These are phyloP conservation scores for Sylvia atricapilla DNA, from an alignment of 2,113 vertebrate genomes.

Conservation along the genomic window DNA sequence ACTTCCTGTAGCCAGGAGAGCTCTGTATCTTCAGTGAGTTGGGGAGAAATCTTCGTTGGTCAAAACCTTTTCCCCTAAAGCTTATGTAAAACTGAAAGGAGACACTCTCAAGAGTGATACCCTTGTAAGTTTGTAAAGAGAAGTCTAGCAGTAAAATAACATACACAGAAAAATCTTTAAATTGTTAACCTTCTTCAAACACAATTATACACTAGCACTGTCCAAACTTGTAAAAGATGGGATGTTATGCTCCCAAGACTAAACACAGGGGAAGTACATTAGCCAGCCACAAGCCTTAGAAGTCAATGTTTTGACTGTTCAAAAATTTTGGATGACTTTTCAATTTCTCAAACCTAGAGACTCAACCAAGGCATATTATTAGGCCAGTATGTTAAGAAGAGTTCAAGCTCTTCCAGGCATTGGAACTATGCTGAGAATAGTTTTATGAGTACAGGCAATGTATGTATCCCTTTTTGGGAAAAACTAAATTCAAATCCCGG, in stretches of 20 bases:
- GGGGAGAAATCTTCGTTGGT: background rate
- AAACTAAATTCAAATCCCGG: background rate
- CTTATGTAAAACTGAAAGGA: background rate
- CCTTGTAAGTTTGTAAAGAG: background rate
- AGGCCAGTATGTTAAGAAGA: background rate
- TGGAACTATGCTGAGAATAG: background rate
- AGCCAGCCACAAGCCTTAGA: background rate
- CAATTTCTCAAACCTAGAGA: background rate
- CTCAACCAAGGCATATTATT: background rate
- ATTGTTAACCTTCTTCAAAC: background rate
- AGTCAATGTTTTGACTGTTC: background rate
- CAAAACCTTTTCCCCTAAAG: background rate
- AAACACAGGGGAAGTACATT: background rate
- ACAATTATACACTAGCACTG: background rate
- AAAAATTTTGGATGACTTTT: background rate
- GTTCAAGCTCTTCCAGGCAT: background rate
- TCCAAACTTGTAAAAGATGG: background rate
- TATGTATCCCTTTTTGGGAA: background rate
- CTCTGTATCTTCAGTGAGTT: background rate
- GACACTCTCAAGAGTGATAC: background rate
- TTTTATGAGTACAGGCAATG: background rate
- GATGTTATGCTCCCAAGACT: background rate
- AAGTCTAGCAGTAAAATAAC: background rate
- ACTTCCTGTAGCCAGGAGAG: background rate
- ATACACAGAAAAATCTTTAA: background rate